These are phyloP conservation scores for Pithys albifrons DNA, from an alignment of 2,113 vertebrate genomes.

Conservation along the genomic window DNA sequence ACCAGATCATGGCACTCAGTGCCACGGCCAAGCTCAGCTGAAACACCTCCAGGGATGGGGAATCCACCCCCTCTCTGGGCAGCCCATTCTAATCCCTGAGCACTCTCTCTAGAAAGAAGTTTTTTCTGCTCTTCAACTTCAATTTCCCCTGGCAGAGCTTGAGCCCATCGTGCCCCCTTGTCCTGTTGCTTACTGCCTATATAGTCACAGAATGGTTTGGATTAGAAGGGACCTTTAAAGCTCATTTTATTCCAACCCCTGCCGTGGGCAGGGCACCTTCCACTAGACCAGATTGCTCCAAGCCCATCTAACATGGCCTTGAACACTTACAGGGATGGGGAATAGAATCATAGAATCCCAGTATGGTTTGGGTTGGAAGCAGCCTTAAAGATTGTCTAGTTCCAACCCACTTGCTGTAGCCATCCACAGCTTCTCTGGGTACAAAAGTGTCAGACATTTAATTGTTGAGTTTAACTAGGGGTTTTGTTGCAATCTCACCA, in stretches of 20 bases:
- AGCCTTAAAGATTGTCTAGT: neutral
- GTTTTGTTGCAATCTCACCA: neutral
- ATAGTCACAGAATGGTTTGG: neutral
- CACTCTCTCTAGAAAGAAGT: no score
- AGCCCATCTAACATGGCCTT: neutral
- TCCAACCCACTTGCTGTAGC: fast-evolving
- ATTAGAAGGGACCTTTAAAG: neutral
- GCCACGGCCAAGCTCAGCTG: neutral
- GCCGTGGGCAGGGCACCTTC: neutral
- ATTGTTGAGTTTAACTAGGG: neutral
- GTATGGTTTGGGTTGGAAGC: neutral
- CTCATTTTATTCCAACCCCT: neutral
- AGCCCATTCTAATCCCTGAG: no score
- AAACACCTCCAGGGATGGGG: no score
- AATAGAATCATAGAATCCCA: neutral
- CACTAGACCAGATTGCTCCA: neutral
- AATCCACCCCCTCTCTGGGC: no score
- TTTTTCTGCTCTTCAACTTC: no score
- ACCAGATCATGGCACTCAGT: neutral
- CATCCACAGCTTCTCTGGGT: neutral
- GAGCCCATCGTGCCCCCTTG: no score
- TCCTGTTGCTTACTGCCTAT: no score
- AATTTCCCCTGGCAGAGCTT: no score
- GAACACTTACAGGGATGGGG: neutral
- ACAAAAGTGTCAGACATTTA: neutral